Conservation (phyloP, 2,888 invertebrate genomes). For the Watsonalla cultraria region DNA sequence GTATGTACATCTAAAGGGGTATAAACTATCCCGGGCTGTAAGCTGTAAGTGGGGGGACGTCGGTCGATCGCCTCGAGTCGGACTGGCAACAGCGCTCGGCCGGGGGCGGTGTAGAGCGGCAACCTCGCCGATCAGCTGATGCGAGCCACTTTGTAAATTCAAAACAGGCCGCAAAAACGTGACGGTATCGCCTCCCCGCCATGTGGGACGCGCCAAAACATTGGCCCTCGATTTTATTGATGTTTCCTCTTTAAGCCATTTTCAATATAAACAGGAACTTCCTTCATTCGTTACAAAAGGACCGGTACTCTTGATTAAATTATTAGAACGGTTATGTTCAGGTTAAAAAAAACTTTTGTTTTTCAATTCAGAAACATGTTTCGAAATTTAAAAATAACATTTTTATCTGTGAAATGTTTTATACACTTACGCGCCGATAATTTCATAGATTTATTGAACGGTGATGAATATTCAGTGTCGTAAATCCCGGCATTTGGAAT, state of each 20-base stretch:
- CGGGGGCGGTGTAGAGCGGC: constrained; percentile 34
- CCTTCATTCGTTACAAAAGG: neutral
- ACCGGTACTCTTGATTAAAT: neutral
- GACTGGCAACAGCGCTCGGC: constrained; percentile 54
- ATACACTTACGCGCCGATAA: neutral
- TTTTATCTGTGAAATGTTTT: neutral
- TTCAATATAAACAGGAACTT: neutral
- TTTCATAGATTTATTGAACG: neutral
- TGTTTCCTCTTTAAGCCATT: neutral
- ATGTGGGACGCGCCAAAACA: constrained; percentile 41
- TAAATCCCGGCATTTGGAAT: neutral
- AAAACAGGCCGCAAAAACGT: constrained; percentile 67
- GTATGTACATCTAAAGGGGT: constrained; percentile 26
- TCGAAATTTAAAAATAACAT: too few relatives aligned
- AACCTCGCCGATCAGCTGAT: constrained; percentile 71
- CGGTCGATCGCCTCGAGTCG: constrained; percentile 69
- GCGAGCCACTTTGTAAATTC: constrained; percentile 59
- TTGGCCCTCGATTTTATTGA: constrained; percentile 15
- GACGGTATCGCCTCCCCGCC: constrained; percentile 30
- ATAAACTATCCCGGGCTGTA: constrained; percentile 48
- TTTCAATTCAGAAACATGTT: too few relatives aligned
- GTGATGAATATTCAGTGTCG: neutral
- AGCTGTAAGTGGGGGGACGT: constrained; percentile 41
- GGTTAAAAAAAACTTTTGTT: too few relatives aligned
- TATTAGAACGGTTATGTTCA: too few relatives aligned